Base-by-base conservation (phyloP, 1,140 invertebrate species). In the Drosophila mayri region DNA sequence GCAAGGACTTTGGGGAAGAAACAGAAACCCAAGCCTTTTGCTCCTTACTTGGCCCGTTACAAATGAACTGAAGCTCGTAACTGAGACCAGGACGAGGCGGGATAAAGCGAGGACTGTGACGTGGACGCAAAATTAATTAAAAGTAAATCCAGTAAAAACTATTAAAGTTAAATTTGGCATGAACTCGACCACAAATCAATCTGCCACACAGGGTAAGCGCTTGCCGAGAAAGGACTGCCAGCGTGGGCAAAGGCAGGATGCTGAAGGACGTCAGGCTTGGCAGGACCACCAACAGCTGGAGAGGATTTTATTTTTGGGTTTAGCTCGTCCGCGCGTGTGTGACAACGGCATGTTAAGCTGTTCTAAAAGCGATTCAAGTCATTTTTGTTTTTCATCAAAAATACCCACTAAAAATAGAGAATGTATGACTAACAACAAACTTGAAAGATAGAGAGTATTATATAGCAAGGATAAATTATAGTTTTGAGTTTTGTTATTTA, bases 121-220 rank as follows among this genome's bases (percentile, higher is more conserved):
- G 22, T 38, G 55, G 25, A 52, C 35, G 41, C 84, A 87, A 87
- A 87, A 87, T 87, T 87, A 87, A 87, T 87, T 87, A 87, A 87
- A 87, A 87, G 84, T 87, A 87, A 87, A 87, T 87, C 84, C 84
- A 87, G 84, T 87, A 87, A 87, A 87, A 87, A 87, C 84, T 87
- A 87, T 87, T 87, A 87, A 87, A 87, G 84, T 87, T 87, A 87
- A 87, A 87, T 87, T 87, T 87, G 84, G 84, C 84, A 87, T 87
- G 84, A 88, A 88, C 84, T 84, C 84, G 84, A 88, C 84, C 84
- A 87, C 84, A 87, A 87, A 87, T 87, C 84, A 87, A 87, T 87
- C 84, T 87, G 84, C 80, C 84, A 83, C 83, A 87, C 79, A 75
- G 79, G 55, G 71, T 83, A 83, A 83, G 84, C 76, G 79, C 83